A percentile compares a stretch with the other conserved stretches of the same genome.
Evolutionary conservation across 1,140 invertebrate genomes (phyloP).

Genomic region (Eriocheir sinensis): DNA sequence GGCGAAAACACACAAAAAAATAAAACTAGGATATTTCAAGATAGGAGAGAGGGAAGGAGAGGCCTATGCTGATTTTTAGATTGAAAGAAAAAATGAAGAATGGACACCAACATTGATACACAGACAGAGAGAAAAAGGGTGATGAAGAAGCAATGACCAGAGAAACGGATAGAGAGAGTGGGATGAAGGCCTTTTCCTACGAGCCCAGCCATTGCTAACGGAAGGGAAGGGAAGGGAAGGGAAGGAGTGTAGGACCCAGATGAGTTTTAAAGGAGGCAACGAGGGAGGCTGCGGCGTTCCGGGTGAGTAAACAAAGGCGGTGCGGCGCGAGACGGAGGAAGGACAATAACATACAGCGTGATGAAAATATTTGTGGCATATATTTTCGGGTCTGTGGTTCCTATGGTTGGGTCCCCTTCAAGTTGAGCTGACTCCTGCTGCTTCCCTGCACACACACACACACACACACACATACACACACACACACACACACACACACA

Average conservation of each 20-base stretch:
- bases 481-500: neutral
- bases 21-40: too few species aligned
- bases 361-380: neutral
- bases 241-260: neutral
- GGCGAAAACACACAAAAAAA: too few species aligned
- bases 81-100: too few species aligned
- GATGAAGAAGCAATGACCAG: neutral
- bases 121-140: neutral
- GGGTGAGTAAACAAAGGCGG: too few species aligned
- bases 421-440: conserved; percentile 1
- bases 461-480: too few species aligned
- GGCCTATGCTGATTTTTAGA: too few species aligned
- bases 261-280: neutral
- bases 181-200: too few species aligned
- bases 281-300: neutral
- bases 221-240: neutral
- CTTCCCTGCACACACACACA: neutral
- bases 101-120: too few species aligned
- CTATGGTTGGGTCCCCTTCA: conserved; percentile 2
- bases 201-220: neutral
- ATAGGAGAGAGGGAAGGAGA: too few species aligned
- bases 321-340: neutral
- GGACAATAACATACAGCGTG: neutral
- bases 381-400: neutral
- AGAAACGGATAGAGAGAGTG: too few species aligned